Evolutionary conservation across 1,140 invertebrate species (phyloP).

Genomic region (Caenorhabditis brenneri): DNA sequence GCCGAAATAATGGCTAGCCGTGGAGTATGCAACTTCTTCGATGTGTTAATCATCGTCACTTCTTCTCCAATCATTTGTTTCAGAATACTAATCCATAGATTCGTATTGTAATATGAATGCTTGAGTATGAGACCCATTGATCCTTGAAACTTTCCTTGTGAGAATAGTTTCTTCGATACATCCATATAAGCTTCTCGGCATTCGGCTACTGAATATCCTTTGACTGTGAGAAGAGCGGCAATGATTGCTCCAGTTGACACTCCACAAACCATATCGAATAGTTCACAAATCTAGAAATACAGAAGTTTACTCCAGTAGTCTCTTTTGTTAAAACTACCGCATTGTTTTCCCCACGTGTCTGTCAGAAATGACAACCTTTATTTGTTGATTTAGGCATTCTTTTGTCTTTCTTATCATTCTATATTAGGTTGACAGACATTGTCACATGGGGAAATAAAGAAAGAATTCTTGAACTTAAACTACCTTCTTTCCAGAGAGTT

Average conservation of each 20-base stretch:
- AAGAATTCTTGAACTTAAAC: too few species aligned
- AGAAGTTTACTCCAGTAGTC: not conserved
- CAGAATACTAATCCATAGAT: constrained; percentile 83
- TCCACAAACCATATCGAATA: constrained; percentile 88
- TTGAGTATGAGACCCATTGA: constrained; percentile 78
- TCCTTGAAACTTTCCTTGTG: constrained; percentile 75
- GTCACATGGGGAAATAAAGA: not conserved
- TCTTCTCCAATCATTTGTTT: constrained; percentile 70
- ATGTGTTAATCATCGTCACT: constrained; percentile 57
- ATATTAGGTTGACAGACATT: not conserved
- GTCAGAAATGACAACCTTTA: not conserved
- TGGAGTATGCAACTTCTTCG: constrained; percentile 50
- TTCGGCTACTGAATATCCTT: constrained; percentile 60
- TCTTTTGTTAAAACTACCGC: not conserved
- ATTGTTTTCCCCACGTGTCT: too few species aligned
- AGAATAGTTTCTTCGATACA: constrained; percentile 65
- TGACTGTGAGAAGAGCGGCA: constrained; percentile 71
- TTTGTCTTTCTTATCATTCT: not conserved
- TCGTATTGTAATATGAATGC: constrained; percentile 88
- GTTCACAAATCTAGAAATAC: constrained; percentile 65
- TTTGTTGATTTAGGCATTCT: too few species aligned
- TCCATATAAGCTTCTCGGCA: constrained; percentile 63
- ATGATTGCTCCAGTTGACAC: constrained; percentile 82
- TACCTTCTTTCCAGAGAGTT: constrained; percentile 72
- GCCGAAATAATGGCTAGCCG: constrained; percentile 64